phyloP scores from a whole-genome alignment of 1,140 invertebrate genomes.

The Macrosteles quadrilineatus region DNA sequence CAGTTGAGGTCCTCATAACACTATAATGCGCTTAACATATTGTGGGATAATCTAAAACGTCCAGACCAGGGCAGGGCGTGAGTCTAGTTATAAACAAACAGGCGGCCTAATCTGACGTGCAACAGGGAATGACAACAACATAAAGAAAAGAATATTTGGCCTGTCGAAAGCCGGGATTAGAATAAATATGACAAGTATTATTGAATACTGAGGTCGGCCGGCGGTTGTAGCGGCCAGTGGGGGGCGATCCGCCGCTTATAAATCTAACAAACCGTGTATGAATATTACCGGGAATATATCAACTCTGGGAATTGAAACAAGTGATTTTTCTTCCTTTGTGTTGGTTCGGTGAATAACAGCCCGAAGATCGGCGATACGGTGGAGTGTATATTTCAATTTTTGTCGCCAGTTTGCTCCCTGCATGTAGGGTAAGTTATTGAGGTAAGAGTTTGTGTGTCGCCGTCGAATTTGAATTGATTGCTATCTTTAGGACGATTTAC shows the following conservation, averaged over 20 bases:
- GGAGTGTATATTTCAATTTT: neutral
- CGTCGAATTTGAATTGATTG: too few species aligned
- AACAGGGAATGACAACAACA: neutral
- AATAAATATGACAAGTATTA: conserved; percentile 15
- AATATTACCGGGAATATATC: conserved; percentile 12
- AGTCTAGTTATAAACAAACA: conserved; percentile 8
- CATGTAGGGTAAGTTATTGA: too few species aligned
- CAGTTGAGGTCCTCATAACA: too few species aligned
- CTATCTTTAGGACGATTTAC: too few species aligned
- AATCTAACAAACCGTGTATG: conserved; percentile 1
- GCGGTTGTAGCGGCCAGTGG: neutral
- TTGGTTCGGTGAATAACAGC: neutral
- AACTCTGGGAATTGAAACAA: neutral
- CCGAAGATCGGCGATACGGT: neutral
- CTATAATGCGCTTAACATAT: neutral
- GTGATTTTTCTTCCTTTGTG: conserved; percentile 11
- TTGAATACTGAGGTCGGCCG: neutral
- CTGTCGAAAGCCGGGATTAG: conserved; percentile 4
- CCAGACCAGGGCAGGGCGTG: neutral
- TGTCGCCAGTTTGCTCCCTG: neutral
- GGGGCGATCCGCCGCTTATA: conserved; percentile 5
- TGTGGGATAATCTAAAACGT: neutral
- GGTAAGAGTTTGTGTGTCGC: too few species aligned
- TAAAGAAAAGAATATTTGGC: conserved; percentile 1
- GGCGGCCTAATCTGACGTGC: neutral